These are phyloP conservation scores for Latrodectus hesperus DNA, from an alignment of 2,888 invertebrate species.

Conservation along the genomic window DNA sequence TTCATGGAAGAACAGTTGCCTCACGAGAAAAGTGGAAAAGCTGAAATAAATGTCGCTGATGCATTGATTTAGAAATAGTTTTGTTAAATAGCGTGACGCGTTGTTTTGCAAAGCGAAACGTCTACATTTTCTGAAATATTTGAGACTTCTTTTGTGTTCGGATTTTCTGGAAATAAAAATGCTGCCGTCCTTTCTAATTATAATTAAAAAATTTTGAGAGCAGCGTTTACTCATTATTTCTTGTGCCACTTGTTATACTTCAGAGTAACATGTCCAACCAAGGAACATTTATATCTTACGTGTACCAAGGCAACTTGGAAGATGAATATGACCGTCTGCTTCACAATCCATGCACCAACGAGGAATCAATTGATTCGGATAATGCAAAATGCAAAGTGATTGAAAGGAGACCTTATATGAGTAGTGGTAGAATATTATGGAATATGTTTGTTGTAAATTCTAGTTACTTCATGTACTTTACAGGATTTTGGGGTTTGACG, in stretches of 20 bases:
- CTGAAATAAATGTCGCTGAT: not conserved
- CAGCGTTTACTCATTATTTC: no score
- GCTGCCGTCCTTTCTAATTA: not conserved
- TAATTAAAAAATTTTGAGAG: no score
- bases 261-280: not conserved
- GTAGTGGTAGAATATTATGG: constrained; percentile 74
- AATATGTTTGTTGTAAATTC: constrained; percentile 65
- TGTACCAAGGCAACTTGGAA: not conserved
- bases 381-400: not conserved
- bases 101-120: not conserved
- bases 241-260: no score
- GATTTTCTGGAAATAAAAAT: not conserved
- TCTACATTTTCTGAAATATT: not conserved
- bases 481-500: constrained; percentile 60
- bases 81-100: not conserved
- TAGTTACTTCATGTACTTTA: constrained; percentile 63
- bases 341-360: not conserved
- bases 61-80: not conserved
- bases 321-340: not conserved
- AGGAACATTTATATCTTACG: not conserved
- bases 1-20: constrained; percentile 1
- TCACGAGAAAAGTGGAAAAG: no score
- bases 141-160: not conserved
- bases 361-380: not conserved
- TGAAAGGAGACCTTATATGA: constrained; percentile 72